These are phyloP conservation scores for Trachops cirrhosus DNA, from an alignment of 2,797 vertebrate species.

Conservation along the genomic window DNA sequence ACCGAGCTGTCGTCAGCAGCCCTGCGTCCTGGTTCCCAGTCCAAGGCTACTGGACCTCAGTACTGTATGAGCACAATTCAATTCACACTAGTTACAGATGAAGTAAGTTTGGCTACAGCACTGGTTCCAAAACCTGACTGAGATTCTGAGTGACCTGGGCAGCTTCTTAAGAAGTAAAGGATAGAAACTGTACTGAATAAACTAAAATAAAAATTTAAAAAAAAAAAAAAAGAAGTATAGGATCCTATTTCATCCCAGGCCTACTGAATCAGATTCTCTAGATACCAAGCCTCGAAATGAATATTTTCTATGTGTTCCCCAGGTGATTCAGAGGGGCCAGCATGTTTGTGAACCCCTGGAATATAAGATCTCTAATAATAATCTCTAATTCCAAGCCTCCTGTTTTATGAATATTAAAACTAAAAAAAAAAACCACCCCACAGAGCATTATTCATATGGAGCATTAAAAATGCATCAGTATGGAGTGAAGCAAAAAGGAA, in stretches of 20 bases:
- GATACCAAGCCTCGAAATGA: neutral
- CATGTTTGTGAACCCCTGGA: neutral
- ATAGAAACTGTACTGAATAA: too few relatives aligned
- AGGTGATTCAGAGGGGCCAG: neutral
- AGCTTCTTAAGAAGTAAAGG: neutral
- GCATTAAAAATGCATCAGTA: neutral
- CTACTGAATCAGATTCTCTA: neutral
- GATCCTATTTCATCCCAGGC: neutral
- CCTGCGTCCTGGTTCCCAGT: neutral
- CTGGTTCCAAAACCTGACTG: neutral
- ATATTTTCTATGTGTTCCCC: neutral
- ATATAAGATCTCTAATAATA: neutral
- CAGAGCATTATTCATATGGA: neutral
- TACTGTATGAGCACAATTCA: neutral
- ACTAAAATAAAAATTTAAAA: too few relatives aligned
- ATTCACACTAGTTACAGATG: neutral
- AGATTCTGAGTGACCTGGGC: neutral
- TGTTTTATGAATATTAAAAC: neutral
- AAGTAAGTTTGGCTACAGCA: neutral
- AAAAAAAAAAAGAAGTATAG: neutral
- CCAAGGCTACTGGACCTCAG: neutral
- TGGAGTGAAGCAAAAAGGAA: neutral
- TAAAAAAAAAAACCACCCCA: neutral
- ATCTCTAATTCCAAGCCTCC: neutral
- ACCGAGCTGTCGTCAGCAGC: neutral